A percentile compares a stretch with the other conserved stretches of the same genome.
phyloP scores from a whole-genome alignment of 2,113 vertebrate species.

The Thunnus maccoyii region DNA sequence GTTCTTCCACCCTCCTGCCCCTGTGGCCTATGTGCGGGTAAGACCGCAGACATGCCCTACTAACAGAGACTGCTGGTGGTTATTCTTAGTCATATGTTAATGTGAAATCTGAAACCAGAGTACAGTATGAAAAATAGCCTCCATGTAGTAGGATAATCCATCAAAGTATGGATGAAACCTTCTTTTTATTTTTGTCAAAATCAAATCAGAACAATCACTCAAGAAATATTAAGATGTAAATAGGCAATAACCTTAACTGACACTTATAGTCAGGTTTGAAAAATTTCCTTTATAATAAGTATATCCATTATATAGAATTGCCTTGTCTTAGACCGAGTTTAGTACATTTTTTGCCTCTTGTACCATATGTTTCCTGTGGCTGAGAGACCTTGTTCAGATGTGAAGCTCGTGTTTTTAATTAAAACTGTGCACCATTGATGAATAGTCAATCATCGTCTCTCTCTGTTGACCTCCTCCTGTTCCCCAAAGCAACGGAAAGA shows the following conservation, averaged over 20 bases:
- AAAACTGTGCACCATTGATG: not conserved
- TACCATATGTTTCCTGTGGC: not conserved
- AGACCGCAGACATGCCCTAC: slow-evolving; percentile 43
- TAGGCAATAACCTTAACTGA: too few species aligned
- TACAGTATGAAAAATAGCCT: too few species aligned
- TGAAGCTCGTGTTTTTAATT: not conserved
- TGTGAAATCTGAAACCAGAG: not conserved
- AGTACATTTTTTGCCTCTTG: not conserved
- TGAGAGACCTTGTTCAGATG: not conserved
- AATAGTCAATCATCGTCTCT: too few species aligned
- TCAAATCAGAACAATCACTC: too few species aligned
- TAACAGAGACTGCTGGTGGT: not conserved
- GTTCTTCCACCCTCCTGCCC: slow-evolving; percentile 92
- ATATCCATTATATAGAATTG: not conserved
- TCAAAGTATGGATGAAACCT: too few species aligned
- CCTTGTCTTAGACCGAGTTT: not conserved
- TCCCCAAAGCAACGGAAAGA: slow-evolving; percentile 92
- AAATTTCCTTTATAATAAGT: not conserved
- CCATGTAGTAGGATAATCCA: too few species aligned
- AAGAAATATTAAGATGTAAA: not conserved
- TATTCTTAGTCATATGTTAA: not conserved
- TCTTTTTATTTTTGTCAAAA: too few species aligned
- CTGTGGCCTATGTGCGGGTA: slow-evolving; percentile 87
- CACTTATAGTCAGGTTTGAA: not conserved
- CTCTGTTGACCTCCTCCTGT: slow-evolving; percentile 1